Evolutionary conservation across 2,888 invertebrate genomes (phyloP), one percentile per base, ranked within the genome.

Genomic region (Morpho achilles): DNA sequence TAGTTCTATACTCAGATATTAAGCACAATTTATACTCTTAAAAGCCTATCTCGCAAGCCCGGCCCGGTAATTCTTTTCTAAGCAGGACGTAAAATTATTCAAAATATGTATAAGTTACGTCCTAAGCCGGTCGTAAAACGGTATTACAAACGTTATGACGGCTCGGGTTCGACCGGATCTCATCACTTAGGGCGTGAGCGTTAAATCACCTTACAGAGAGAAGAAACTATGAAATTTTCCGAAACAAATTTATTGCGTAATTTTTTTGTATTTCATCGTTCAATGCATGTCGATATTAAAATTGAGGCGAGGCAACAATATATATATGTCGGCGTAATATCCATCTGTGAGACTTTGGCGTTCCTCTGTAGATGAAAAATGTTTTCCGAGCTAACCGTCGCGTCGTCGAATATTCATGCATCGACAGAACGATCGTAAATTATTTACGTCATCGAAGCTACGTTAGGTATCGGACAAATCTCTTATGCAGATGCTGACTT

Each of bases 81-180:
- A 84, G 81, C 73, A 79, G 76, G 72, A 70, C 79, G 77, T 82
- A 84, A 87, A 84, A 79, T 84, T 86, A 87, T 87, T 85, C 82
- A 84, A 86, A 87, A 87, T 86, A 85, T 85, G 82, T 84, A 86
- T 87, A 86, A 87, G 81, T 84, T 83, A 83, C 81, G 79, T 81
- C 78, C 84, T 85, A 82, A 85, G 85, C 83, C 80, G 79, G 77
- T 82, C 86, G 78, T 87, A 87, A 88, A 88, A 84, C 78, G 75
- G 83, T 83, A 87, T 87, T 87, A 87, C 84, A 85, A 82, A 82
- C 85, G 83, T 85, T 86, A 84, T 76, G 82, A 77, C 82, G 82
- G 81, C 80, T 76, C 75, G 82, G 84, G 79, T 80, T 77, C 80
- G 82, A 80, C 76, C 79, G 83, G 83, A 84, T 83, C 85, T 82